Conservation (phyloP, 2,888 invertebrate genomes). For the Eulithis testata region DNA sequence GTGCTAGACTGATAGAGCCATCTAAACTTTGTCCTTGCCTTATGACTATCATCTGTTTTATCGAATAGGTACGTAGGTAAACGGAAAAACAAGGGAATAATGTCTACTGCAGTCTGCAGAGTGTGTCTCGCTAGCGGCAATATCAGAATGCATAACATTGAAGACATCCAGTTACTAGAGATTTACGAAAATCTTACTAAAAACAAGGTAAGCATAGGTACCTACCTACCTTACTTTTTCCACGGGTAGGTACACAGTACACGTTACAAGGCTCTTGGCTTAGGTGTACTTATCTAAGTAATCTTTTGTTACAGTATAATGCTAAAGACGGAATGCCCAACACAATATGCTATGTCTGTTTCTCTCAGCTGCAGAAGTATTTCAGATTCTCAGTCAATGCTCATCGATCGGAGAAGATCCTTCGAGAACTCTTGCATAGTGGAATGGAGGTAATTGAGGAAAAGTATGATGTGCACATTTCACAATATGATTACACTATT, state of each 20-base stretch:
- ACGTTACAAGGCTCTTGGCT: no score
- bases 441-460: slow-evolving; percentile 4
- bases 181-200: slow-evolving; percentile 11
- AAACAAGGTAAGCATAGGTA: slow-evolving; percentile 6
- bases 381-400: slow-evolving; percentile 6
- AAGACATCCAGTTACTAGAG: slow-evolving; percentile 4
- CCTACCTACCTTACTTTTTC: background rate
- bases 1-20: no score
- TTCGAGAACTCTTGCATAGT: slow-evolving; percentile 1
- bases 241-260: background rate
- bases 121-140: slow-evolving; percentile 6
- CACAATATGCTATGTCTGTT: slow-evolving; percentile 20
- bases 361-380: slow-evolving; percentile 12
- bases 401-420: slow-evolving; percentile 8
- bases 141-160: slow-evolving; percentile 15
- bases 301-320: slow-evolving; percentile 12
- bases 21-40: no score
- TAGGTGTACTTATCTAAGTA: no score
- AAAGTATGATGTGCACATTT: no score
- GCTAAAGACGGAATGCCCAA: background rate
- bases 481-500: no score
- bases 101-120: slow-evolving; percentile 10
- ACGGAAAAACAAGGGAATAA: background rate
- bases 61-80: no score
- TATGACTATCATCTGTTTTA: no score